These are phyloP conservation scores for Synanthedon andrenaeformis DNA, from an alignment of 2,888 invertebrate species.

Conservation along the genomic window DNA sequence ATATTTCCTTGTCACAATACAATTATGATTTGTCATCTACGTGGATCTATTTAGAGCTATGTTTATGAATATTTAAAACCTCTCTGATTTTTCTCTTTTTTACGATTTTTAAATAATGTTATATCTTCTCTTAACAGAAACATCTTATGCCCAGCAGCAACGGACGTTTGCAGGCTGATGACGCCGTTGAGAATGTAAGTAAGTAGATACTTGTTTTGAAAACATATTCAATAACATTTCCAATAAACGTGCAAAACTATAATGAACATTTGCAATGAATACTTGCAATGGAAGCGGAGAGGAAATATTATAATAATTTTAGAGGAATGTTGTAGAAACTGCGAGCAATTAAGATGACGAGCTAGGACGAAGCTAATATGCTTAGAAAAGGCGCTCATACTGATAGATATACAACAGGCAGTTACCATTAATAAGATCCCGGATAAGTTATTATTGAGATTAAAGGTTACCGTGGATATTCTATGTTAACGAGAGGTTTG, in stretches of 20 bases:
- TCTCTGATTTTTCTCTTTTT: no score
- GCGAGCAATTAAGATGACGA: neutral
- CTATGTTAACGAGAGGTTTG: neutral
- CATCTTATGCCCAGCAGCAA: no score
- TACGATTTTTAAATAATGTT: no score
- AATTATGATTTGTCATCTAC: no score
- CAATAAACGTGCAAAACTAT: neutral
- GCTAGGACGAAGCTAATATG: neutral
- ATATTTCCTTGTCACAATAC: no score
- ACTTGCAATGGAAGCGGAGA: neutral
- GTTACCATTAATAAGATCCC: conserved; percentile 1
- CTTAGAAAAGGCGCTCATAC: neutral
- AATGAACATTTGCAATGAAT: neutral
- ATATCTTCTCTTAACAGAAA: no score
- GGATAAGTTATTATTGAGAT: conserved; percentile 5
- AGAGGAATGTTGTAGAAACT: neutral
- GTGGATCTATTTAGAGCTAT: no score
- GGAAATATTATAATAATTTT: neutral
- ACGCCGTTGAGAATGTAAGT: no score
- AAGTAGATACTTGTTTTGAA: neutral
- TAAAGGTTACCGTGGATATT: conserved; percentile 4
- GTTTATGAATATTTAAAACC: no score
- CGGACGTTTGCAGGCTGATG: no score
- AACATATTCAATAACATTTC: neutral
- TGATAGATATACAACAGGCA: neutral